Percentiles rank a stretch among this genome's conserved stretches.
Evolutionary conservation across 2,113 vertebrate species (phyloP).

Genomic region (Paramormyrops kingsleyae): DNA sequence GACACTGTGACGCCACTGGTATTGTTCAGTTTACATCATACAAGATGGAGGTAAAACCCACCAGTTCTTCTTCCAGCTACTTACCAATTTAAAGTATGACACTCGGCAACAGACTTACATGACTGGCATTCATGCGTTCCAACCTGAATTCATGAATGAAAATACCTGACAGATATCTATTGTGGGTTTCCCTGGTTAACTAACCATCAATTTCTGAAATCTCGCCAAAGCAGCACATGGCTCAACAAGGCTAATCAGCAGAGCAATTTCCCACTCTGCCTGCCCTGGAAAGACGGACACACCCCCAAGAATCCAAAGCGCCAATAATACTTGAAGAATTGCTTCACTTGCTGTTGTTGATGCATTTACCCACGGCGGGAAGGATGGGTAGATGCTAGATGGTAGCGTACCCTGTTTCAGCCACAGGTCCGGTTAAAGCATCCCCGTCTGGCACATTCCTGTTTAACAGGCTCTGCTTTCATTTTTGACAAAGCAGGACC

Average conservation of each 20-base stretch:
- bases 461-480: not conserved
- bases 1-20: not conserved
- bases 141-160: not conserved
- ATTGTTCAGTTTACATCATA: not conserved
- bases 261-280: not conserved
- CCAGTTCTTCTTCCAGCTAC: not conserved
- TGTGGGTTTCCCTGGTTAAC: not conserved
- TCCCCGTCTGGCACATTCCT: not conserved
- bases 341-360: not conserved
- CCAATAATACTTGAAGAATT: not conserved
- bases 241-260: not conserved
- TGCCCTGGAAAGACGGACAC: not conserved
- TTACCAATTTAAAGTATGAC: not conserved
- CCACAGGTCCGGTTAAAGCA: not conserved
- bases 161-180: not conserved
- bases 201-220: not conserved
- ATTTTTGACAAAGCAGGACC: not conserved
- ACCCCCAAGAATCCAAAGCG: not conserved
- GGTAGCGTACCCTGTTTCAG: not conserved
- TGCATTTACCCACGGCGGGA: not conserved
- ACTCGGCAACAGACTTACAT: not conserved
- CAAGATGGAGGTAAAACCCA: not conserved
- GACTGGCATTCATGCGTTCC: not conserved
- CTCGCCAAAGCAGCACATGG: not conserved
- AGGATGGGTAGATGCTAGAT: not conserved